These are phyloP conservation scores for Encarsia formosa DNA, from an alignment of 2,888 invertebrate genomes.

Conservation along the genomic window DNA sequence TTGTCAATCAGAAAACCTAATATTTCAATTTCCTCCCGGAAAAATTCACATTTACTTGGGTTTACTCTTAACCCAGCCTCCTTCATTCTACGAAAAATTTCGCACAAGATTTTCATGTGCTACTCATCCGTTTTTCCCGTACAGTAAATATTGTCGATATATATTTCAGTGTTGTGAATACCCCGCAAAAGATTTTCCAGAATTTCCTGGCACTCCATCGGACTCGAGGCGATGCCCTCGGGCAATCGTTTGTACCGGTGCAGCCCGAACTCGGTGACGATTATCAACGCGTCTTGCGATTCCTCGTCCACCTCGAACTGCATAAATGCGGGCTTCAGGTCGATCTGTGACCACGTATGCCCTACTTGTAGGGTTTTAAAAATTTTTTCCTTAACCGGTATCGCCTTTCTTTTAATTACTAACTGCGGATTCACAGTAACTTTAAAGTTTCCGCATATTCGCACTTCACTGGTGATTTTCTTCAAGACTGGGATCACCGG, in stretches of 20 bases:
- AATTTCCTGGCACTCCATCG: conserved; percentile 40
- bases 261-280: conserved; percentile 43
- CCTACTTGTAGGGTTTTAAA: conserved; percentile 33
- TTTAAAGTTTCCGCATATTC: conserved; percentile 34
- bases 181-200: conserved; percentile 36
- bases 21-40: conserved; percentile 32
- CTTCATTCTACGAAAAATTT: conserved; percentile 32
- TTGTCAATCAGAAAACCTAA: conserved; percentile 18
- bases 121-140: conserved; percentile 31
- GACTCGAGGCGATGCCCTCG: conserved; percentile 41
- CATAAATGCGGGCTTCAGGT: conserved; percentile 38
- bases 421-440: conserved; percentile 33
- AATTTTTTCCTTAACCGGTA: conserved; percentile 34
- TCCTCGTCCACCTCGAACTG: conserved; percentile 41
- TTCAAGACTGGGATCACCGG: conserved; percentile 38
- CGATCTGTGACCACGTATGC: conserved; percentile 33
- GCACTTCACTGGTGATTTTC: conserved; percentile 29
- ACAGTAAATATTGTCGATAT: conserved; percentile 36
- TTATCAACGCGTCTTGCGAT: conserved; percentile 36
- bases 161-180: conserved; percentile 34
- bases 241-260: conserved; percentile 37
- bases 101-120: conserved; percentile 33
- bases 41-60: conserved; percentile 35
- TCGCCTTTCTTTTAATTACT: conserved; percentile 32
- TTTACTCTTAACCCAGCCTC: conserved; percentile 34